phyloP scores from a whole-genome alignment of 2,888 invertebrate species.

The Orthosia gracilis region DNA sequence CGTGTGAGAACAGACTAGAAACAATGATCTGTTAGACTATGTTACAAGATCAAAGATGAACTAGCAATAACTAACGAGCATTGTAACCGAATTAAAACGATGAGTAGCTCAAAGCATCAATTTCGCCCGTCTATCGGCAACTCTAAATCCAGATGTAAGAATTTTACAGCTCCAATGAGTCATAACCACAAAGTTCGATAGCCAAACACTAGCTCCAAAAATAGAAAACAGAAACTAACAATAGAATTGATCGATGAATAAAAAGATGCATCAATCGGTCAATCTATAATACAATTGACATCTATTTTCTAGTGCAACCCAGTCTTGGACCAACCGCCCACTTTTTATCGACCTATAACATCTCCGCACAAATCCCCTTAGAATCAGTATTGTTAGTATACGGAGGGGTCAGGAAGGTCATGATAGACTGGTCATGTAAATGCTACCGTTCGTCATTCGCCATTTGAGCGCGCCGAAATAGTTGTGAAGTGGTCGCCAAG shows the following conservation, averaged over 20 bases:
- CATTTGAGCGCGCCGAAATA: conserved; percentile 85
- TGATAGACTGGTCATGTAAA: conserved; percentile 63
- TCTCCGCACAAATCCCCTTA: conserved; percentile 1
- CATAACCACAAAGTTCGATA: conserved; percentile 52
- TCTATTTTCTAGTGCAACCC: conserved; percentile 64
- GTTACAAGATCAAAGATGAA: conserved; percentile 1
- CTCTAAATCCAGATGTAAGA: conserved; percentile 40
- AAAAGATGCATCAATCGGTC: conserved; percentile 59
- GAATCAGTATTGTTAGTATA: neutral
- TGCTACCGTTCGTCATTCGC: conserved; percentile 79
- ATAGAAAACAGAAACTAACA: conserved; percentile 67
- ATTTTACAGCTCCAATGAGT: conserved; percentile 42
- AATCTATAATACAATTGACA: conserved; percentile 50
- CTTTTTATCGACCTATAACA: conserved; percentile 25
- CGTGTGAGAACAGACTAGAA: too few species aligned
- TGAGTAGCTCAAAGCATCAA: conserved; percentile 17
- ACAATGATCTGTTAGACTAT: too few species aligned
- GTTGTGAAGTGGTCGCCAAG: conserved; percentile 79
- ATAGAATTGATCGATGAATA: conserved; percentile 68
- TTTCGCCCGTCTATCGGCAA: conserved; percentile 17
- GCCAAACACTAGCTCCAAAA: conserved; percentile 50
- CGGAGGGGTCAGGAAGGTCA: conserved; percentile 42
- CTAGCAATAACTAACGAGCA: conserved; percentile 2
- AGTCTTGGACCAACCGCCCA: conserved; percentile 47
- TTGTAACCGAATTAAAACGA: conserved; percentile 18